These are phyloP conservation scores for Drosophila carrolli DNA, from an alignment of 1,140 invertebrate species.

Conservation along the genomic window DNA sequence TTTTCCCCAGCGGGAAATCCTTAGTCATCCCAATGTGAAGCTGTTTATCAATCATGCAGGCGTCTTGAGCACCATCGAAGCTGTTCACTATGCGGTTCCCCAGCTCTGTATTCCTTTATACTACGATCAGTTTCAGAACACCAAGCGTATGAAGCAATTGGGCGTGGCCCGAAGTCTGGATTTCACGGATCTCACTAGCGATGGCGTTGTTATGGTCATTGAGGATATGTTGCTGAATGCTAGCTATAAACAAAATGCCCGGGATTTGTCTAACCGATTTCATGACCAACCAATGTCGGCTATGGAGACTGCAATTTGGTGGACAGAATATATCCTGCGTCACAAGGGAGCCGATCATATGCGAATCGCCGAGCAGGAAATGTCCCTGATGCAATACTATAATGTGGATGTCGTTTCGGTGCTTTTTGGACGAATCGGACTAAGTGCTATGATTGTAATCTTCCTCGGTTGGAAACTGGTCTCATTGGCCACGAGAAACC, in stretches of 20 bases:
- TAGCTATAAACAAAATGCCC: constrained; percentile 27
- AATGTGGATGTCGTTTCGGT: constrained; percentile 52
- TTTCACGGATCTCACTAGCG: background rate
- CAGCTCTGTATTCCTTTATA: constrained; percentile 53
- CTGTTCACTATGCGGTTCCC: constrained; percentile 67
- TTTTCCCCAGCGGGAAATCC: constrained; percentile 85
- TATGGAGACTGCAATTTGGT: constrained; percentile 87
- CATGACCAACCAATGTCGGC: constrained; percentile 86
- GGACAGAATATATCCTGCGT: constrained; percentile 87
- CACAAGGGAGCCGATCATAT: constrained; percentile 82
- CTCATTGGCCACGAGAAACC: background rate
- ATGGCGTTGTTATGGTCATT: constrained; percentile 11
- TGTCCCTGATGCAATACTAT: constrained; percentile 69
- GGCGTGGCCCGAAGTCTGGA: constrained; percentile 85
- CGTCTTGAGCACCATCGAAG: constrained; percentile 85
- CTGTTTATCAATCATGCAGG: constrained; percentile 87
- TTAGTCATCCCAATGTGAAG: constrained; percentile 84
- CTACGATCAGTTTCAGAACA: constrained; percentile 60
- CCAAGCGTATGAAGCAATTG: constrained; percentile 75
- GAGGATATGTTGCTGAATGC: constrained; percentile 32
- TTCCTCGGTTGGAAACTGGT: constrained; percentile 37
- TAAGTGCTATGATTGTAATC: constrained; percentile 37
- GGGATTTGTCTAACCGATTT: constrained; percentile 85
- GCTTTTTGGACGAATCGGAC: constrained; percentile 55
- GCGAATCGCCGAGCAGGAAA: constrained; percentile 79